Base-by-base conservation (phyloP, 2,113 vertebrate species). In the Varanus komodoensis region DNA sequence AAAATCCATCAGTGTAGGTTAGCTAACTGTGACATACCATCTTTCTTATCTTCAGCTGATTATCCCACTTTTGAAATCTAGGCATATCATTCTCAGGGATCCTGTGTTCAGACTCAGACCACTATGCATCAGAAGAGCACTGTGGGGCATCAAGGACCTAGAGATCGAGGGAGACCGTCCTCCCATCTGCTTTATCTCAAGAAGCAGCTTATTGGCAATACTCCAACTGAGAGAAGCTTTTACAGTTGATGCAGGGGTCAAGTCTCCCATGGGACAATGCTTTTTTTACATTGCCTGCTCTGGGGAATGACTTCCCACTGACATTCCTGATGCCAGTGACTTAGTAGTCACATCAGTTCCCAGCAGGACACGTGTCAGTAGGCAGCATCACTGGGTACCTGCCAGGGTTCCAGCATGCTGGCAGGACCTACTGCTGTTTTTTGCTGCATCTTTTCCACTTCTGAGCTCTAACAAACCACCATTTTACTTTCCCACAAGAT, bases 1-100 rank as follows among this genome's bases (percentile, higher is more conserved):
- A 77, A 77, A 32, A 4, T 82, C 73, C 44, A 82, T 92, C 38
- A 90, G 94, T 94, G 52, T 87, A 75, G 86, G 77, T 21, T 52
- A 85, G 81, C 50, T 4, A 48, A 83, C 32, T 52, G 86, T 93
- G 73, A 82, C 54, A 64, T 64, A 11, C 15, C 19, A 17, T 64
- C 61, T 44, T 17, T 11, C 34, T 14, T 75, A 15, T 19, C 14
- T 17, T 64, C 19, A 19, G 61, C 21, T 64, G 61, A 32, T 8
- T 8, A 71, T 8, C 69, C 29, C 23, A 71, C 8, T 71, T 11
- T 32, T 71, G 27, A 71, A 71, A 32, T 11, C 27, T 71, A 32
- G 29, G 32, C 32, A 64, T 21, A 64, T 64, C 61, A 64, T 21
- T 32, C 27, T 71, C 29, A 29, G 29, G 27, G 27, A 9, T 27